Evolutionary conservation across 2,888 invertebrate genomes (phyloP), one percentile per base, ranked within the genome.

Genomic region (Scaptomyza parva): DNA sequence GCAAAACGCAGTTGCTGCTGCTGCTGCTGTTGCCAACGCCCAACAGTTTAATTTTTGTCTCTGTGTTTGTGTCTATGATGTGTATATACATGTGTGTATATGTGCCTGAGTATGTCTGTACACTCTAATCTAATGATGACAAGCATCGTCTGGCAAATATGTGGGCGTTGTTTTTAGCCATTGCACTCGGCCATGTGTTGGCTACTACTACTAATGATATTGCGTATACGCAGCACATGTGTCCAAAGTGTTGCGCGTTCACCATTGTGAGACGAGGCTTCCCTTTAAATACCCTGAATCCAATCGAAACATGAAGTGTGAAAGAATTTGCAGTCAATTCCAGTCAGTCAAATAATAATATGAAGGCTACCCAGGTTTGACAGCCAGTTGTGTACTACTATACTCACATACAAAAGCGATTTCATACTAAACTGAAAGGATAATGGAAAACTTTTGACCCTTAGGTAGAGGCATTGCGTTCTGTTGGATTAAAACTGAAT

Each of bases 41-140:
- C 77, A 59, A 54, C 78, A 69, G 82, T 77, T 77, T 60, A 62
- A 62, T 60, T 60, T 60, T 60, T 61, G 57, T 71, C 51, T 55
- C 37, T 35, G 26, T 26, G 30, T 50, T 14, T 26, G 26, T 52
- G 12, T 30, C 3, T 30, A 12, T 30, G 12, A 26, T 53, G 30
- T 52, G 48, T 52, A 7, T 26, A 8, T 26, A 8, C 8, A 8
- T 4, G 26, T 6, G 54, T 50, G 33, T 58, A 63, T 54, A 47
- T 62, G 59, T 54, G 57, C 54, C 28, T 33, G 48, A 51, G 35
- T 59, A 54, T 62, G 54, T 64, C 33, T 43, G 45, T 70, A 72
- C 70, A 76, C 82, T 74, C 72, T 85, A 85, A 85, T 85, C 85
- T 88, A 85, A 85, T 88, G 85, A 88, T 88, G 88, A 85, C 85